Evolutionary conservation across 1,140 invertebrate genomes (phyloP), one percentile per base, ranked within the genome.

Genomic region (Geopemphigus sp.): DNA sequence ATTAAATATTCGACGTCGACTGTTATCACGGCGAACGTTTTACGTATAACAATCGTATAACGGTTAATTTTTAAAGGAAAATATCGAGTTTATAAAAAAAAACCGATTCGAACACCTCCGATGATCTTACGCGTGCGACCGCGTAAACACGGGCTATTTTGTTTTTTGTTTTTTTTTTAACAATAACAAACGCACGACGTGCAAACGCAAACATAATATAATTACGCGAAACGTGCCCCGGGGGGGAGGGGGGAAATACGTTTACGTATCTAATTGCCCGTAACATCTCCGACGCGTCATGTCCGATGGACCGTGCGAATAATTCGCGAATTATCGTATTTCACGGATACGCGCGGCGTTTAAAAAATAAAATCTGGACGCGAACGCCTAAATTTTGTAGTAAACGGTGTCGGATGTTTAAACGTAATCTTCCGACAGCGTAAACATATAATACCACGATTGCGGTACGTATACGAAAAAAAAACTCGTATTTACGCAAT

Each of bases 391-490:
- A 68, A 47, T 24, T 45, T n/a, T n/a, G 32, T 39, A 8, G n/a
- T 57, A 59, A 76, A 76, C 32, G 54, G 72, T 76, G 32, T 59
- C n/a, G n/a, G 29, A 15, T 59, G 54, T 47, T 39, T 66, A 47
- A 66, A 47, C 45, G 2, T 22, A 0, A n/a, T 29, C 24, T 53
- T 26, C 50, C 47, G 15, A 54, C 50, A 17, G 12, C 47, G 47
- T 50, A 39, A 39, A 50, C 47, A 12, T 50, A 12, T 50, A n/a
- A n/a, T n/a, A n/a, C n/a, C n/a, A n/a, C n/a, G n/a, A n/a, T n/a
- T n/a, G n/a, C n/a, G n/a, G n/a, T n/a, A n/a, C n/a, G n/a, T n/a
- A n/a, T n/a, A n/a, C n/a, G n/a, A n/a, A n/a, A n/a, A n/a, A n/a
- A n/a, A n/a, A n/a, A 39, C 32, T 3, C 32, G 32, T 39, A 39